Evolutionary conservation across 2,888 invertebrate genomes (phyloP).

Genomic region (Augiades crinisus): DNA sequence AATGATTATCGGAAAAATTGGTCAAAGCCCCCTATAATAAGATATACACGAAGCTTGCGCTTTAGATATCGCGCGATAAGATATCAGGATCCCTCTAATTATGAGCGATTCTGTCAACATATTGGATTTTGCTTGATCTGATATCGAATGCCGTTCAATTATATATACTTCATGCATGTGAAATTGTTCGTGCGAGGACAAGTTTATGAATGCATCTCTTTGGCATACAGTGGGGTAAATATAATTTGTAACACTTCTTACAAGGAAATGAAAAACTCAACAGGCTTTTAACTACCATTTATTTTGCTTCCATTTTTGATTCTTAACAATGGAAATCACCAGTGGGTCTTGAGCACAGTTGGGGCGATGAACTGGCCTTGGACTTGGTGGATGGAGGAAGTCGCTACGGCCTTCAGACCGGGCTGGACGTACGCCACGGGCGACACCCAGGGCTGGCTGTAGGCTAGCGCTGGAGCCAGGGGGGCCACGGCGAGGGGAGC

Average conservation of each 20-base stretch:
- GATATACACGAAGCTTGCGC: conserved; percentile 4
- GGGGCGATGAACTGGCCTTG: conserved; percentile 24
- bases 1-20: conserved; percentile 10
- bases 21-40: conserved; percentile 4
- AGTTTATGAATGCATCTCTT: no score
- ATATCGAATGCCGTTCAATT: neutral
- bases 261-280: conserved; percentile 14
- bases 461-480: conserved; percentile 7
- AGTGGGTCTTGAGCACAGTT: conserved; percentile 28
- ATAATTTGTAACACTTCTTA: no score
- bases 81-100: neutral
- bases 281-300: conserved; percentile 25
- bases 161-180: no score
- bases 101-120: neutral
- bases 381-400: conserved; percentile 20
- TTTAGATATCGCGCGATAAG: neutral
- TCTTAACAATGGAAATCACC: conserved; percentile 22
- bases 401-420: conserved; percentile 29
- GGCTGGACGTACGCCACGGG: conserved; percentile 30
- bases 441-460: conserved; percentile 29
- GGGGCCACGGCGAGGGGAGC: neutral
- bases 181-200: no score
- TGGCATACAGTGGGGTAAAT: no score
- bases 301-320: conserved; percentile 22
- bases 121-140: neutral